A percentile compares a stretch with the other conserved stretches of the same genome.
phyloP scores from a whole-genome alignment of 1,140 invertebrate genomes.

The Bombus huntii region DNA sequence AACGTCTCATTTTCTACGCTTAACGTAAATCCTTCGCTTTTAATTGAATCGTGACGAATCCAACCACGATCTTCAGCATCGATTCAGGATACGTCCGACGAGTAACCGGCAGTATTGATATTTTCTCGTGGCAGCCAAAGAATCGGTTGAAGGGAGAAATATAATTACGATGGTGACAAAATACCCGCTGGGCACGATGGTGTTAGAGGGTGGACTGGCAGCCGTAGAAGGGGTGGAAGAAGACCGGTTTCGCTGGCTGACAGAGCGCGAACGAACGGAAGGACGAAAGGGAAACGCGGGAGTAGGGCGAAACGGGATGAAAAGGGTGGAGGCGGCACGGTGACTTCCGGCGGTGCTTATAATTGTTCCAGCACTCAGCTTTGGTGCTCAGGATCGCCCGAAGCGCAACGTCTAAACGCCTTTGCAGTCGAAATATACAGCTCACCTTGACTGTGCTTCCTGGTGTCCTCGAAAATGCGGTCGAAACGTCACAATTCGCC shows the following conservation, averaged over 20 bases:
- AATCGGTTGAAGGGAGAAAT: slow-evolving; percentile 72
- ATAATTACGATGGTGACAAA: slow-evolving; percentile 78
- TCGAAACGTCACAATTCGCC: slow-evolving; percentile 20
- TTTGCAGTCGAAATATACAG: slow-evolving; percentile 59
- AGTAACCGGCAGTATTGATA: slow-evolving; percentile 68
- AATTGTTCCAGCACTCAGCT: slow-evolving; percentile 76
- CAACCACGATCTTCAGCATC: not conserved
- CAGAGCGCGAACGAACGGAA: slow-evolving; percentile 37
- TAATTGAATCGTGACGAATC: not conserved
- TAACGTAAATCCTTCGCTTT: not conserved
- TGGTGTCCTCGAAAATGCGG: slow-evolving; percentile 43
- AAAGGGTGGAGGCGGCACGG: slow-evolving; percentile 28
- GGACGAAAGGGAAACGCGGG: slow-evolving; percentile 39
- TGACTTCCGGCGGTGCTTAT: slow-evolving; percentile 78
- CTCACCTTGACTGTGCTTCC: slow-evolving; percentile 33
- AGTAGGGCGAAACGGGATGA: slow-evolving; percentile 30
- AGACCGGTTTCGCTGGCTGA: slow-evolving; percentile 1
- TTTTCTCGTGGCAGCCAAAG: slow-evolving; percentile 56
- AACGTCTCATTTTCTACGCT: not conserved
- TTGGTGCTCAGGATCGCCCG: slow-evolving; percentile 61
- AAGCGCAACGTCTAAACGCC: slow-evolving; percentile 70
- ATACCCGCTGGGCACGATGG: slow-evolving; percentile 69
- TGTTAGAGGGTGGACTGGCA: slow-evolving; percentile 5
- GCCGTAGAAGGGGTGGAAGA: slow-evolving; percentile 1
- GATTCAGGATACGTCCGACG: slow-evolving; percentile 23